phyloP scores from a whole-genome alignment of 2,113 vertebrate genomes.

The Paradisaea rubra region DNA sequence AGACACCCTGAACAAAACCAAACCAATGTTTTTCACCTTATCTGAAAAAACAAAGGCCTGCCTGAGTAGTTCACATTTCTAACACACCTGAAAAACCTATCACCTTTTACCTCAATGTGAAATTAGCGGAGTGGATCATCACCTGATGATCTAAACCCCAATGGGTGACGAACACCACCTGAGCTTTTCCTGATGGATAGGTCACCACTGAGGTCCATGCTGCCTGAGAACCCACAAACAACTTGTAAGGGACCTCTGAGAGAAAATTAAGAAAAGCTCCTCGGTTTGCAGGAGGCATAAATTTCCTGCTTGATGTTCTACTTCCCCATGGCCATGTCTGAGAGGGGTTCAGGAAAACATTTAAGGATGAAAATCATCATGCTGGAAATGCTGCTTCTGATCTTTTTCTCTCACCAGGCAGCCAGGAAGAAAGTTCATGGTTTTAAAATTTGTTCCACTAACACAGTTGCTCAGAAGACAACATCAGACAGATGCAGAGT shows the following conservation, averaged over 20 bases:
- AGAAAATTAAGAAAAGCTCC: neutral
- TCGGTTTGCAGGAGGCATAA: neutral
- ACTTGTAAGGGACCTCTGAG: neutral
- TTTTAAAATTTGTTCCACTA: neutral
- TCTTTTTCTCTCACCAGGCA: neutral
- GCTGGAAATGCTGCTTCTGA: neutral
- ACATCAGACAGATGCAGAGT: neutral
- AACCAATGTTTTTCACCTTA: neutral
- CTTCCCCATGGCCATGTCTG: neutral
- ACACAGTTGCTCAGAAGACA: neutral
- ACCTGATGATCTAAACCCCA: neutral
- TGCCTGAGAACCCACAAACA: neutral
- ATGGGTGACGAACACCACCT: rapidly evolving
- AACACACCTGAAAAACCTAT: neutral
- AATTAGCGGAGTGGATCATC: neutral
- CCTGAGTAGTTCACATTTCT: neutral
- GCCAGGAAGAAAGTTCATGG: neutral
- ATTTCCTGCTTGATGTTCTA: neutral
- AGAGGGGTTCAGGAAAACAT: neutral
- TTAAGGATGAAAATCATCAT: neutral
- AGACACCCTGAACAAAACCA: neutral
- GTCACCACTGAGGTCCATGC: rapidly evolving
- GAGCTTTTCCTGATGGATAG: neutral
- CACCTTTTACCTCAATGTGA: neutral
- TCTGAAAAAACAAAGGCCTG: neutral